phyloP scores from a whole-genome alignment of 2,113 vertebrate species.

The Brevimyrus niger region DNA sequence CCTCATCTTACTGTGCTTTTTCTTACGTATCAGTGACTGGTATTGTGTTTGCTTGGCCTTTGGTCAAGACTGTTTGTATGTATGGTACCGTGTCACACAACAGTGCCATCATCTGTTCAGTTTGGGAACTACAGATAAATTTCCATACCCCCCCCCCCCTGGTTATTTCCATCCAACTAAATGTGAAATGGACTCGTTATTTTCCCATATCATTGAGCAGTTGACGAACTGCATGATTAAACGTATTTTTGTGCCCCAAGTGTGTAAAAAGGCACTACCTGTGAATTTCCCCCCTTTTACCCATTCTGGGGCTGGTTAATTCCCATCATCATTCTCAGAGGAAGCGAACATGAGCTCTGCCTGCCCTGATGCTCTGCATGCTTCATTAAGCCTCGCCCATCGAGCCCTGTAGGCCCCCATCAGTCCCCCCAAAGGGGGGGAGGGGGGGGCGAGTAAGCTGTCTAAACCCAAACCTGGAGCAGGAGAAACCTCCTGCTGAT shows the following conservation, averaged over 20 bases:
- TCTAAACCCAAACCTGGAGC: neutral
- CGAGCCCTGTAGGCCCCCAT: neutral
- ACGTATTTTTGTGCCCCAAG: neutral
- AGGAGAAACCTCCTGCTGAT: neutral
- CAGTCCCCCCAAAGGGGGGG: neutral
- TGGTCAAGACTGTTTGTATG: neutral
- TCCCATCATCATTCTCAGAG: neutral
- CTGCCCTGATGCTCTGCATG: neutral
- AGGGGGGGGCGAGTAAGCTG: neutral
- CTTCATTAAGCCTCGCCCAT: neutral
- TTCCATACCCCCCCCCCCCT: neutral
- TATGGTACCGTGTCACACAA: neutral
- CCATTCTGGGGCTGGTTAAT: neutral
- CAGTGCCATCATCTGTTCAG: neutral
- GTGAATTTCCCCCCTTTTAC: neutral
- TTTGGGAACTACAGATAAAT: neutral
- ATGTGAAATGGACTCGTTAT: neutral
- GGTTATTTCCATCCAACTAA: neutral
- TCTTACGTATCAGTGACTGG: neutral
- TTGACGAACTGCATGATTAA: neutral
- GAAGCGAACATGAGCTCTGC: neutral
- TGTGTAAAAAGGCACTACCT: neutral
- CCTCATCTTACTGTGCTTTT: slow-evolving; percentile 4
- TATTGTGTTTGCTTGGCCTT: slow-evolving; percentile 1
- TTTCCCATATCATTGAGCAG: neutral